Evolutionary conservation across 2,797 vertebrate genomes (phyloP).

Genomic region (Propithecus perrieri): DNA sequence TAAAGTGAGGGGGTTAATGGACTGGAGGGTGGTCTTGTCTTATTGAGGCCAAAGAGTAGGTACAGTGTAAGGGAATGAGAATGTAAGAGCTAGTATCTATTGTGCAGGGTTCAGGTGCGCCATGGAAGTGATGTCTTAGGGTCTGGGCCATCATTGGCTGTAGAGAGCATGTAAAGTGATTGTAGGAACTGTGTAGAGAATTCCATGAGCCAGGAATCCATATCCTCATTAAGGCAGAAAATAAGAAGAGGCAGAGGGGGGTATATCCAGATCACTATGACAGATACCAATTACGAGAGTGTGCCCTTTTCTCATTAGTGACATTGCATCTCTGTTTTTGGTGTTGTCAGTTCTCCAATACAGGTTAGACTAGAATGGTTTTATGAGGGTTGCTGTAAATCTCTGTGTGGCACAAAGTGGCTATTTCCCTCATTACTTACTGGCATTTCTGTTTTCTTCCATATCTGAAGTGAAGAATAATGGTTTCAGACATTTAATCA

Average conservation of each 20-base stretch:
- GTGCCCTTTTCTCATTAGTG: background rate
- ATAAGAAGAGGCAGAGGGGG: background rate
- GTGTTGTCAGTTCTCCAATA: background rate
- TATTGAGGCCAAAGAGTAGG: background rate
- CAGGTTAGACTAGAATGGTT: background rate
- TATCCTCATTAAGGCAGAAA: background rate
- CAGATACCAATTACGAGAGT: background rate
- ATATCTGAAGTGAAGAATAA: slow-evolving; percentile 30
- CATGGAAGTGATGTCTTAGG: background rate
- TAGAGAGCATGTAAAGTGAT: background rate
- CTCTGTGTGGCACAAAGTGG: background rate
- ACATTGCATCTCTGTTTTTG: background rate
- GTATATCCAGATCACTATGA: background rate
- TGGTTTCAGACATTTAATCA: background rate
- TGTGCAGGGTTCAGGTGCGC: background rate
- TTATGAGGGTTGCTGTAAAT: background rate
- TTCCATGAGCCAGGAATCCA: background rate
- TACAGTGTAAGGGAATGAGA: background rate
- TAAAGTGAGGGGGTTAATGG: background rate
- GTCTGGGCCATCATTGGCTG: background rate
- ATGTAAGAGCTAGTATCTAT: background rate
- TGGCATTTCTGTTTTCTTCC: background rate
- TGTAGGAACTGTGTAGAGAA: background rate
- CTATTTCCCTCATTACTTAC: background rate
- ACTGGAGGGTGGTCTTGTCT: background rate